Percentiles rank a stretch among this genome's conserved stretches.
These are phyloP conservation scores for Blastobasis adustella DNA, from an alignment of 2,888 invertebrate species.

Conservation along the genomic window DNA sequence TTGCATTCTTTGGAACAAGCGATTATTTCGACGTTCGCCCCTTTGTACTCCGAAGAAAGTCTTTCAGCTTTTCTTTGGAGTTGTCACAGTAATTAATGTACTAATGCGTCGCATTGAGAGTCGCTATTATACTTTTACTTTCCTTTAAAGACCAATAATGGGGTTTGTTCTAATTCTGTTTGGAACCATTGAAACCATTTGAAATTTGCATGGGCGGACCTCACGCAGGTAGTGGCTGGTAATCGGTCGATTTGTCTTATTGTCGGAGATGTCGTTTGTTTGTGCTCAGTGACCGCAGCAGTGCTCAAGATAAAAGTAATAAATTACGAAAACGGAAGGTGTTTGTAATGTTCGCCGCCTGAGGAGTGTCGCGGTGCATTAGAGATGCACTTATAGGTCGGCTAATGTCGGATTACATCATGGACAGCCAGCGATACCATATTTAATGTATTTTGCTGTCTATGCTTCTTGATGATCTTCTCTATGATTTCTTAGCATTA, in stretches of 20 bases:
- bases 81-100: slow-evolving; percentile 62
- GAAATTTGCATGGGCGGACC: slow-evolving; percentile 56
- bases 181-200: slow-evolving; percentile 19
- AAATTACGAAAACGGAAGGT: slow-evolving; percentile 70
- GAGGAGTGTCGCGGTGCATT: slow-evolving; percentile 53
- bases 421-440: too few species aligned
- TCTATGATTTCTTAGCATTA: too few species aligned
- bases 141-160: slow-evolving; percentile 30
- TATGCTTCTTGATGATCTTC: too few species aligned
- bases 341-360: slow-evolving; percentile 56
- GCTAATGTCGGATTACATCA: too few species aligned
- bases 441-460: too few species aligned
- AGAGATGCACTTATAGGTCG: slow-evolving; percentile 19
- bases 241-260: slow-evolving; percentile 73
- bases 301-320: slow-evolving; percentile 68
- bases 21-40: slow-evolving; percentile 28
- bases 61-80: slow-evolving; percentile 50
- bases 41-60: slow-evolving; percentile 44
- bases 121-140: slow-evolving; percentile 60
- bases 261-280: slow-evolving; percentile 67
- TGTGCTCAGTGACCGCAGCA: slow-evolving; percentile 66
- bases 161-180: too few species aligned
- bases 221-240: slow-evolving; percentile 66
- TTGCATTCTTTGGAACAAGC: slow-evolving; percentile 38
- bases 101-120: slow-evolving; percentile 44